These are phyloP conservation scores for Mus spicilegus DNA, from an alignment of 2,113 vertebrate genomes.

Conservation along the genomic window DNA sequence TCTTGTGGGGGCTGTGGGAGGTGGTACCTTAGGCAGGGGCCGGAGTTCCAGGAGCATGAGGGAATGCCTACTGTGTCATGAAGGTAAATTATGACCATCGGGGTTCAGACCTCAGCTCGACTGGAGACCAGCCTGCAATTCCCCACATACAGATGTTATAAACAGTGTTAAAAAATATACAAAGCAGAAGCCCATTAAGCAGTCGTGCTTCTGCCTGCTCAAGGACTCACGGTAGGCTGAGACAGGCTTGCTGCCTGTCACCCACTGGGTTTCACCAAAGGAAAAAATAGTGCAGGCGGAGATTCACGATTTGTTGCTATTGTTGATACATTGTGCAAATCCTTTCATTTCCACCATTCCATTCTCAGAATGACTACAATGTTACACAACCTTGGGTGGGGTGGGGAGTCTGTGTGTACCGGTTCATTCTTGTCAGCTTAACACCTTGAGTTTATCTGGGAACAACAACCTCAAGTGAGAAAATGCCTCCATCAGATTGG, in stretches of 20 bases:
- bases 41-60: too few relatives aligned
- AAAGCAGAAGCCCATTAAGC: neutral
- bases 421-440: neutral
- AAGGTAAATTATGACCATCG: too few relatives aligned
- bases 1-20: too few relatives aligned
- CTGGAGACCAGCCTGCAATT: too few relatives aligned
- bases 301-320: neutral
- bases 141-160: too few relatives aligned
- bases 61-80: too few relatives aligned
- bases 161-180: neutral
- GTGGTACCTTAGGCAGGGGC: too few relatives aligned
- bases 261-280: neutral
- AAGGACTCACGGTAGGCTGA: neutral
- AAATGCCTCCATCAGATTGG: neutral
- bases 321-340: neutral
- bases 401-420: neutral
- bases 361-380: neutral
- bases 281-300: neutral
- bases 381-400: neutral
- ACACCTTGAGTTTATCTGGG: neutral
- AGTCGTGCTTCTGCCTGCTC: neutral
- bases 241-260: neutral
- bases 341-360: neutral
- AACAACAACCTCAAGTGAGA: neutral
- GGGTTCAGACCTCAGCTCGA: too few relatives aligned